Evolutionary conservation across 1,140 invertebrate genomes (phyloP).

Genomic region (Metaphire vulgaris): DNA sequence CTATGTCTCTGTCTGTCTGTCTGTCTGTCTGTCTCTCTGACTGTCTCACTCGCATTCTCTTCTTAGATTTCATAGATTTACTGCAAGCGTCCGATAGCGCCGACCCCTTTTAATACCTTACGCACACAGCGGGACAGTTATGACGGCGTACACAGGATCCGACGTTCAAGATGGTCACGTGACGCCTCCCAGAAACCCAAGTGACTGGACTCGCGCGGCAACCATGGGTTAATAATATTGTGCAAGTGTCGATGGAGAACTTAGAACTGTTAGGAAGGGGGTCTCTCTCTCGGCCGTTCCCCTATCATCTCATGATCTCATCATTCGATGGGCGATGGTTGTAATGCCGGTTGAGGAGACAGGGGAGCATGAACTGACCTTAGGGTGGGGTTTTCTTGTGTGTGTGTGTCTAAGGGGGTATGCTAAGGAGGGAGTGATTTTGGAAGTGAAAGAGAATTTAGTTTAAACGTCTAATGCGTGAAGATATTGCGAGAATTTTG

Average conservation of each 20-base stretch:
- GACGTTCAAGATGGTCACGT: background rate
- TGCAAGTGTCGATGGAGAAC: background rate
- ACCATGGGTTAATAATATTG: background rate
- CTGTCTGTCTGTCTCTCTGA: background rate
- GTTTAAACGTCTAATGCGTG: too few relatives aligned
- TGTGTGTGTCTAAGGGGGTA: too few relatives aligned
- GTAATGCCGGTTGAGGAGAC: too few relatives aligned
- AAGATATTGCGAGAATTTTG: too few relatives aligned
- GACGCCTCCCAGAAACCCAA: background rate
- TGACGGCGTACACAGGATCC: background rate
- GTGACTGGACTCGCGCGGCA: background rate
- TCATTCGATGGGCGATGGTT: background rate
- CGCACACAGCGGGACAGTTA: background rate
- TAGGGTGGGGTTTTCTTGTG: too few relatives aligned
- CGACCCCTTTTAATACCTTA: background rate
- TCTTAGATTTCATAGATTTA: background rate
- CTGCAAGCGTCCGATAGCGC: background rate
- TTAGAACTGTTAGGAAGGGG: too few relatives aligned
- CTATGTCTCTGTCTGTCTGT: background rate
- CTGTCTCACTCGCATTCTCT: background rate
- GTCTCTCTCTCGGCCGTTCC: background rate
- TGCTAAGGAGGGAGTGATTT: too few relatives aligned
- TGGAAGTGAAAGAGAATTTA: too few relatives aligned
- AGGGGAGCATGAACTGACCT: too few relatives aligned
- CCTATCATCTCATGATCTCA: background rate